Evolutionary conservation across 2,888 invertebrate genomes (phyloP).

Genomic region (Caenorhabditis macrosperma): DNA sequence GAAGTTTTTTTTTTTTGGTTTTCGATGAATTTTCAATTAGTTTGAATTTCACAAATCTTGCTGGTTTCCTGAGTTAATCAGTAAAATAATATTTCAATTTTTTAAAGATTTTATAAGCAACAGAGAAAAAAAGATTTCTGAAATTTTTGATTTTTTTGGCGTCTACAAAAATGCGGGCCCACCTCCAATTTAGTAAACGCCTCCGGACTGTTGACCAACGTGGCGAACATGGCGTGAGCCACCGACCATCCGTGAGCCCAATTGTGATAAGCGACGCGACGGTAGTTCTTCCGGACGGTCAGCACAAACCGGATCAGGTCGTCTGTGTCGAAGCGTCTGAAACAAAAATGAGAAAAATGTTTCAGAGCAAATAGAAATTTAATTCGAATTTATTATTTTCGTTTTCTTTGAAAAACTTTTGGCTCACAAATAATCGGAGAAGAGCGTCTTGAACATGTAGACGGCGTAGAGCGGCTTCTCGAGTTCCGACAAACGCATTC

Average conservation of each 20-base stretch:
- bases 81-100: too few relatives aligned
- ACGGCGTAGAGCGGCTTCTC: slow-evolving; percentile 87
- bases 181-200: slow-evolving; percentile 77
- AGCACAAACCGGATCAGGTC: slow-evolving; percentile 87
- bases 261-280: slow-evolving; percentile 87
- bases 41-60: too few relatives aligned
- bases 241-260: slow-evolving; percentile 92
- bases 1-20: too few relatives aligned
- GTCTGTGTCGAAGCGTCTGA: slow-evolving; percentile 84
- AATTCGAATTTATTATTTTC: background rate
- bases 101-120: too few relatives aligned
- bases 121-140: too few relatives aligned
- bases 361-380: background rate
- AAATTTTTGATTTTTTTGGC: too few relatives aligned
- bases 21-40: too few relatives aligned
- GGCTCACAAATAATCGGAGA: slow-evolving; percentile 82
- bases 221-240: slow-evolving; percentile 86
- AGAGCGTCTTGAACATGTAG: slow-evolving; percentile 88
- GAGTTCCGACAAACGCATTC: slow-evolving; percentile 85
- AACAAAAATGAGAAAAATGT: slow-evolving; percentile 1
- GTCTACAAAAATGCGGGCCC: background rate
- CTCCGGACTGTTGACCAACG: slow-evolving; percentile 68
- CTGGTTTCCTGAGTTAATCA: too few relatives aligned
- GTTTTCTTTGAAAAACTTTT: background rate
- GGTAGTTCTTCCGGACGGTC: slow-evolving; percentile 90